Evolutionary conservation across 1,140 invertebrate genomes (phyloP).

Genomic region (Drosophila persimilis): DNA sequence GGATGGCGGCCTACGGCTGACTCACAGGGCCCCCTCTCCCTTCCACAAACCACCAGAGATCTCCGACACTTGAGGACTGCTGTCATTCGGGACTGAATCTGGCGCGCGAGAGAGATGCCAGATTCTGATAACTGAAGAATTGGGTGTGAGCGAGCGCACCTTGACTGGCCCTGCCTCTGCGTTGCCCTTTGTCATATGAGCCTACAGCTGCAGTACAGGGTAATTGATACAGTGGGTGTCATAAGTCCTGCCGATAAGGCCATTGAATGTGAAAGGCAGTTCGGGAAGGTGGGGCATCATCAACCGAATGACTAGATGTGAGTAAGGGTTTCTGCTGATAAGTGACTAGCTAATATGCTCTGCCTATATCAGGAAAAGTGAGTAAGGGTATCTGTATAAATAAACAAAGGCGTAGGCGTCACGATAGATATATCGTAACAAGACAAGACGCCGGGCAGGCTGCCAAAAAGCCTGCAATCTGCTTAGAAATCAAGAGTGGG

Average conservation of each 20-base stretch:
- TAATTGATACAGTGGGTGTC: conserved; percentile 51
- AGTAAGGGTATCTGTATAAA: conserved; percentile 49
- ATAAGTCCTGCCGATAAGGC: conserved; percentile 50
- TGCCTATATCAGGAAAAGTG: background rate
- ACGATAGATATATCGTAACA: conserved; percentile 68
- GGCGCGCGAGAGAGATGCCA: conserved; percentile 34
- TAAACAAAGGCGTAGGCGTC: conserved; percentile 66
- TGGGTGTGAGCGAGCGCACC: conserved; percentile 34
- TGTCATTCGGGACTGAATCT: conserved; percentile 66
- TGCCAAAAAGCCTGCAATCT: conserved; percentile 71
- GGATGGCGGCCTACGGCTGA: conserved; percentile 31
- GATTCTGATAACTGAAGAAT: conserved; percentile 37
- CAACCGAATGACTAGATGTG: conserved; percentile 10
- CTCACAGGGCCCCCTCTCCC: conserved; percentile 9
- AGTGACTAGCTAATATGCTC: conserved; percentile 14
- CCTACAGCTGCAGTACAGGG: conserved; percentile 45
- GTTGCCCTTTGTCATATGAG: conserved; percentile 60
- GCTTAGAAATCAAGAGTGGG: conserved; percentile 31
- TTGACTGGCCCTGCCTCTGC: conserved; percentile 39
- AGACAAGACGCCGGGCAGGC: conserved; percentile 53
- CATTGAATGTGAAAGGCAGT: conserved; percentile 30
- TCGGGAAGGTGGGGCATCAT: too few relatives aligned
- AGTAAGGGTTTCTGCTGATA: conserved; percentile 11
- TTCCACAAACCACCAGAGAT: too few relatives aligned
- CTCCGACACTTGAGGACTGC: conserved; percentile 51